Base-by-base conservation (phyloP, 2,797 vertebrate genomes). In the Selene dorsalis region DNA sequence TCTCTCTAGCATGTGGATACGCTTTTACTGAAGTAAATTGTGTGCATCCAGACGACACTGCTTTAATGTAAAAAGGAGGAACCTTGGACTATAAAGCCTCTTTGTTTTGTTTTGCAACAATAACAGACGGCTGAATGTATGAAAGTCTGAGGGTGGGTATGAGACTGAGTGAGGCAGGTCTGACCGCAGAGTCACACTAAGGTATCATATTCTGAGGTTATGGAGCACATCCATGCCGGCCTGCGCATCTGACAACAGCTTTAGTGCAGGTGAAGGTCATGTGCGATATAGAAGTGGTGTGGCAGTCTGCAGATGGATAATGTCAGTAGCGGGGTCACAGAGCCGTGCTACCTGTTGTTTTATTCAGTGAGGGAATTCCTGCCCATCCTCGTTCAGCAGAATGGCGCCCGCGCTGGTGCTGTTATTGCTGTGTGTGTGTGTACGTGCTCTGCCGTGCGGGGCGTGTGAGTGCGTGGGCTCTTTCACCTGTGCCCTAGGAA, bases 351-450 rank as follows among this genome's bases (percentile, higher is more conserved):
- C 78, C 64, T 81, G 73, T 85, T 90, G 67, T 91, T 89, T 88
- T 86, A 87, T 88, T 91, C 86, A 89, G 61, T 17, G 66, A 76
- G 79, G 87, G 86, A 85, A 89, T 89, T 85, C 91, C 91, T 81
- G 45, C 75, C 80, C 80, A 73, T 81, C 66, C 47, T 79, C 77
- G 72, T 77, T 77, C 78, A 43, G 75, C 18, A 1, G 18, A 61
- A 68, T 52, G 17, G 35, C 22, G n/a, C 56, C 43, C 24, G 7
- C n/a, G 75, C 20, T n/a, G 26, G 18, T 13, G 35, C 12, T 9
- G 32, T 8, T 35, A 41, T 12, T 41, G 41, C 13, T 41, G 13
- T 41, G 41, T 59, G 38, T 52, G 68, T 30, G 7, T 18, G 57
- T 55, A 6, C 10, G 50, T 20, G 62, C 47, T 52, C n/a, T 50